Evolutionary conservation across 2,888 invertebrate species (phyloP).

Genomic region (Furcula furcula): DNA sequence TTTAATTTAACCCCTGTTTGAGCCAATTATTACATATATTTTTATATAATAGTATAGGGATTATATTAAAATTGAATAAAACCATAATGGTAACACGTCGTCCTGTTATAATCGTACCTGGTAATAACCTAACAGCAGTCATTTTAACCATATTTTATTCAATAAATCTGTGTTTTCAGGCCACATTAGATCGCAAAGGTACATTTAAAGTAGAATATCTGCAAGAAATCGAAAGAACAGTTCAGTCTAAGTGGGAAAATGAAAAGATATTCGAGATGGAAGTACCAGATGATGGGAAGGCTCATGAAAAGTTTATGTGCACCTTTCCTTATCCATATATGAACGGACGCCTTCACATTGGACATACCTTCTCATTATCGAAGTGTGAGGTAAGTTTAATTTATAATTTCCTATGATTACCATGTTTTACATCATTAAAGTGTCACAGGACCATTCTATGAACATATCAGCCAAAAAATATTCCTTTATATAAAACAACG

Average conservation of each 20-base stretch:
- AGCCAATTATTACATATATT: too few relatives aligned
- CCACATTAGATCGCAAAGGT: slow-evolving; percentile 86
- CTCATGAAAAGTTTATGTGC: slow-evolving; percentile 92
- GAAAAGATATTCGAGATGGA: slow-evolving; percentile 92
- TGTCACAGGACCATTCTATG: too few relatives aligned
- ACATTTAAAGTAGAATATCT: slow-evolving; percentile 98
- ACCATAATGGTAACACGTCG: slow-evolving; percentile 1
- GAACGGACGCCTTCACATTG: slow-evolving; percentile 99
- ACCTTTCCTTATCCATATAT: slow-evolving; percentile 99
- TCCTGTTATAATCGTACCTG: too few relatives aligned
- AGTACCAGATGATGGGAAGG: slow-evolving; percentile 84
- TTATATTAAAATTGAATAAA: not conserved
- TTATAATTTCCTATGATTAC: not conserved
- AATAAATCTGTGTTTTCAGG: slow-evolving; percentile 42
- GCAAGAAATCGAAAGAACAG: slow-evolving; percentile 92
- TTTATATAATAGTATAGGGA: not conserved
- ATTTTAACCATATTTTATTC: not conserved
- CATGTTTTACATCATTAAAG: not conserved
- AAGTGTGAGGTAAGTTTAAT: slow-evolving; percentile 92
- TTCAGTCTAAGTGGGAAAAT: slow-evolving; percentile 93
- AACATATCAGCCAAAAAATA: too few relatives aligned
- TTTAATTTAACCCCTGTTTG: too few relatives aligned
- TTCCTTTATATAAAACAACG: too few relatives aligned
- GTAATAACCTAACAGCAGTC: not conserved
- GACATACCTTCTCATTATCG: slow-evolving; percentile 97